A percentile compares a stretch with the other conserved stretches of the same genome.
Conservation (phyloP, 2,113 vertebrate species). For the Phyllostomus discolor region DNA sequence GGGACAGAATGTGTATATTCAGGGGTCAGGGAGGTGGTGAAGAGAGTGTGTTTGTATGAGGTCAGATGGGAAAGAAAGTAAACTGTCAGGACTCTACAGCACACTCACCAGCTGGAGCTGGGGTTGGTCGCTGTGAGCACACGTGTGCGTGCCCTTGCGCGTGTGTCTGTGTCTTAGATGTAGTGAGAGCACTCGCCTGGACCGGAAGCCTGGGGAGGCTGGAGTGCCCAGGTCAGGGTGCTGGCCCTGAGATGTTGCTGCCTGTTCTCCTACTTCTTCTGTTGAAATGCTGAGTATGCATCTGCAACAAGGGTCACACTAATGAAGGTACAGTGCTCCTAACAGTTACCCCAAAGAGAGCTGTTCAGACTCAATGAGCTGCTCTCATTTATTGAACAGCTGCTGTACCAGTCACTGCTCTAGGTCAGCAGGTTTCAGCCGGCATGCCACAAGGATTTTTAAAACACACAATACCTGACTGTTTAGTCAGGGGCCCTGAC, state of each 20-base stretch:
- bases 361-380: background rate
- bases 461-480: too few species aligned
- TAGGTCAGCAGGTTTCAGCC: background rate
- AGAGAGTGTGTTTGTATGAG: slow-evolving; percentile 48
- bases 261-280: background rate
- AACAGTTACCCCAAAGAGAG: background rate
- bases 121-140: background rate
- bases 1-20: slow-evolving; percentile 71
- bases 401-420: background rate
- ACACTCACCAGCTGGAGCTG: slow-evolving; percentile 71
- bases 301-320: background rate
- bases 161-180: background rate
- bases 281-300: background rate
- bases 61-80: slow-evolving; percentile 54
- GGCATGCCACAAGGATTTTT: too few species aligned
- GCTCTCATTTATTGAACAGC: background rate
- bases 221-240: background rate
- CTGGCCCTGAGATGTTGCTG: background rate
- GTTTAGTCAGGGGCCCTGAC: too few species aligned
- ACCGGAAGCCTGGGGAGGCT: background rate
- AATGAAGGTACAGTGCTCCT: background rate
- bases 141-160: background rate
- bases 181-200: rapidly evolving
- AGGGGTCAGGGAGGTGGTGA: slow-evolving; percentile 57
- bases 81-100: slow-evolving; percentile 62